Evolutionary conservation across 2,888 invertebrate genomes (phyloP).

Genomic region (Tenthredo notha): DNA sequence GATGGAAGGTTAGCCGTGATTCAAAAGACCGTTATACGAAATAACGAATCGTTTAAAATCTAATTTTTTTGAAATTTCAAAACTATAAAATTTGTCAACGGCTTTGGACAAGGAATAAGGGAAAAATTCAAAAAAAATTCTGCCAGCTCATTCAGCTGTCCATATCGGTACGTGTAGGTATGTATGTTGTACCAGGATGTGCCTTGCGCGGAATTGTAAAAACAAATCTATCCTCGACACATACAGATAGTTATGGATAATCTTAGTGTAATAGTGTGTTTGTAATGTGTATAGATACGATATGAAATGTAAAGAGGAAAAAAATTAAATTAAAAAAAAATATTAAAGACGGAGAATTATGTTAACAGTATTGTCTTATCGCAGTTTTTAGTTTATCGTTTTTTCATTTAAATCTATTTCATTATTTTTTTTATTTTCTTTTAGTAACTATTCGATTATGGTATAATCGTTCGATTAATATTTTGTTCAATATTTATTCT

Average conservation of each 20-base stretch:
- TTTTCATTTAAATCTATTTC: not conserved
- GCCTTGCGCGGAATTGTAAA: slow-evolving; percentile 61
- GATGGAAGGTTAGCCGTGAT: not conserved
- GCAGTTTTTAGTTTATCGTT: not conserved
- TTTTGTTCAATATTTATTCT: slow-evolving; percentile 58
- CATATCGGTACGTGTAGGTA: not conserved
- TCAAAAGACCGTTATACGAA: not conserved
- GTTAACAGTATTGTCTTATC: not conserved
- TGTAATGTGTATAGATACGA: not conserved
- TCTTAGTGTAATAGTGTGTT: not conserved
- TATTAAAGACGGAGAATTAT: not conserved
- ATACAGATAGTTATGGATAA: not conserved
- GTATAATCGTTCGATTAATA: not conserved
- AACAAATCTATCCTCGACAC: not conserved
- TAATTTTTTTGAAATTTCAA: not conserved
- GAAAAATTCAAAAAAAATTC: slow-evolving; percentile 59
- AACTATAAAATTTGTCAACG: too few species aligned
- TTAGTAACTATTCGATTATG: too few species aligned
- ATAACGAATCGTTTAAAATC: slow-evolving; percentile 36
- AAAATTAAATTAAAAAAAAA: too few species aligned
- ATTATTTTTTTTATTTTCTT: too few species aligned
- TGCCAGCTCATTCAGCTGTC: slow-evolving; percentile 72
- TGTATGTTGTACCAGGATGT: slow-evolving; percentile 63
- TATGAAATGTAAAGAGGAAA: too few species aligned
- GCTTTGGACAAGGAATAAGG: too few species aligned